Base-by-base conservation (phyloP, 1,140 invertebrate species). In the Callitettix versicolor region DNA sequence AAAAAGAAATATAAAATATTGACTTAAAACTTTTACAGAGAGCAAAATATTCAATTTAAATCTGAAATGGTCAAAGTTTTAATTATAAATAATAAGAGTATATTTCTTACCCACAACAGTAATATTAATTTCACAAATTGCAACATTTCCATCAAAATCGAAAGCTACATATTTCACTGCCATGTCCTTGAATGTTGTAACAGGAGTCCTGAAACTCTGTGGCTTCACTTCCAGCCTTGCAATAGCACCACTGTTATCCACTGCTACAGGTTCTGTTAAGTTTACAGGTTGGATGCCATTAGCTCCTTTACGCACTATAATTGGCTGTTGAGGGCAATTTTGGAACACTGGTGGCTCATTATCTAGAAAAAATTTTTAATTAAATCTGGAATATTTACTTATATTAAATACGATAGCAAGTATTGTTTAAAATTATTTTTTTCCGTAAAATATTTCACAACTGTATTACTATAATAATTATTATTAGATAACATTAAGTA, bases 91-190 rank as follows among this genome's bases (percentile, higher is more conserved):
- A n/a, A n/a, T n/a, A n/a, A n/a, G n/a, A n/a, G 26, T 30, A 3
- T 3, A 30, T 30, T 30, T 30, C 59, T 67, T 70, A 79, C 78
- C 80, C 30, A 88, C 88, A 3, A 94, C 88, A 5, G 91, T 94
- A 17, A 95, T 93, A 64, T 95, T 95, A 3, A 97, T 91, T 76
- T 92, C 87, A 66, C 94, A 98, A 68, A 95, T 95, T 21, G 93
- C 94, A 20, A 95, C 90, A 66, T 98, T 97, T 60, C 94, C 94
- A 68, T 97, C 93, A 64, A 91, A 92, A 73, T 98, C 94, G 65
- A 90, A 96, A 1, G 94, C 94, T 2, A 94, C 83, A 64, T 97
- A 98, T 76, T 95, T 88, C 0, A 97, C 88, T 36, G 93, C 86
- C 56, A 87, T 90, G 57, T 95, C 90, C 64, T 92, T 80, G 68